A percentile compares a stretch with the other conserved stretches of the same genome.
phyloP scores from a whole-genome alignment of 2,113 vertebrate species.

The Nothoprocta perdicaria region DNA sequence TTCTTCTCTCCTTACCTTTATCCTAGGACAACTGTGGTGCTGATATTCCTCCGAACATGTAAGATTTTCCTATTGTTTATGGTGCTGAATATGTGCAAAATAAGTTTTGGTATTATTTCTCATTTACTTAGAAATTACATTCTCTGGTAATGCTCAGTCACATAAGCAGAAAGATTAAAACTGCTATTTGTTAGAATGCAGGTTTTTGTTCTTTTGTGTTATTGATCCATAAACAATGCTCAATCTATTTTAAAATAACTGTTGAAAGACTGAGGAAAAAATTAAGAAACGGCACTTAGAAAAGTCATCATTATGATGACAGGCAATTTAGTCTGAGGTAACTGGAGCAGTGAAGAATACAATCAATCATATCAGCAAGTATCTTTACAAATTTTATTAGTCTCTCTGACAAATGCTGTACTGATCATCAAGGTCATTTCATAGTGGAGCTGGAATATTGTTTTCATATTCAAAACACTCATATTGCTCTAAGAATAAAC shows the following conservation, averaged over 20 bases:
- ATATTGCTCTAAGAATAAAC: constrained; percentile 56
- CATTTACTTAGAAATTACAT: constrained; percentile 38
- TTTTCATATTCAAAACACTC: constrained; percentile 50
- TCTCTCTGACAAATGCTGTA: constrained; percentile 64
- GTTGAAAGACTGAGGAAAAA: constrained; percentile 69
- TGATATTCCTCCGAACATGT: constrained; percentile 9
- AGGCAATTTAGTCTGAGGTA: constrained; percentile 82
- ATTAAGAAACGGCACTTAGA: constrained; percentile 75
- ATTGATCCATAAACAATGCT: constrained; percentile 78
- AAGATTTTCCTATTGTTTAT: constrained; percentile 40
- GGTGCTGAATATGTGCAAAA: background rate
- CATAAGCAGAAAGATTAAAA: constrained; percentile 61
- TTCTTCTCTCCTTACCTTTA: background rate
- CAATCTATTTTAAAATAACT: constrained; percentile 67
- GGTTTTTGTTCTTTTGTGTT: constrained; percentile 67
- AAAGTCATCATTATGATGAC: constrained; percentile 83
- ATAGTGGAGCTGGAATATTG: constrained; percentile 46
- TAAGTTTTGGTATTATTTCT: constrained; percentile 36
- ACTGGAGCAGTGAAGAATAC: constrained; percentile 72
- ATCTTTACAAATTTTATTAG: constrained; percentile 81
- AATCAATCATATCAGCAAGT: constrained; percentile 84
- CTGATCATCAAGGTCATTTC: constrained; percentile 70
- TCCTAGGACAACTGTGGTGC: constrained; percentile 8
- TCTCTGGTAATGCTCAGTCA: constrained; percentile 63
- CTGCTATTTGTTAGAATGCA: constrained; percentile 62